phyloP scores from a whole-genome alignment of 2,113 vertebrate species.

The Chionis minor region DNA sequence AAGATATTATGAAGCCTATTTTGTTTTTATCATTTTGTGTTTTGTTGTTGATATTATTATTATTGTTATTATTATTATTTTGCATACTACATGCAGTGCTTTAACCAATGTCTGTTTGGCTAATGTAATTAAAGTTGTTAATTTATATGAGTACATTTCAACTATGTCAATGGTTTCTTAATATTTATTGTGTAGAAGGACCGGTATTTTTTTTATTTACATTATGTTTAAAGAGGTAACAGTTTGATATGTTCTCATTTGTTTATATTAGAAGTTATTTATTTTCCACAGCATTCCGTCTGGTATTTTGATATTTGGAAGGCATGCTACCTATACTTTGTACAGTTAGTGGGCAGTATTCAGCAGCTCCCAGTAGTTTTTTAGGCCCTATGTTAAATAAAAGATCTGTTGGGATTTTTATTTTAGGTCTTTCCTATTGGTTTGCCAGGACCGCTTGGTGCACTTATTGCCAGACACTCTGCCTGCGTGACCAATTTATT shows the following conservation, averaged over 20 bases:
- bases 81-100: constrained; percentile 82
- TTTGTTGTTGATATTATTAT: constrained; percentile 78
- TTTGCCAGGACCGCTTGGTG: constrained; percentile 68
- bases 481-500: constrained; percentile 62
- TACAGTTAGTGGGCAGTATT: constrained; percentile 85
- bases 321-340: constrained; percentile 85
- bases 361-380: constrained; percentile 81
- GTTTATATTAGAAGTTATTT: constrained; percentile 89
- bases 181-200: constrained; percentile 90
- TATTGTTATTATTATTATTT: constrained; percentile 73
- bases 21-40: constrained; percentile 76
- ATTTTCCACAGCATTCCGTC: constrained; percentile 85
- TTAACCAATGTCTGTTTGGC: constrained; percentile 84
- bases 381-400: constrained; percentile 79
- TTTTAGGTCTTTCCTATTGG: constrained; percentile 67
- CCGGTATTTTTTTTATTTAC: constrained; percentile 88
- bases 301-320: constrained; percentile 84
- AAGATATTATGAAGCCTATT: constrained; percentile 81
- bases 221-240: constrained; percentile 87
- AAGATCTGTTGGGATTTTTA: constrained; percentile 74
- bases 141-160: constrained; percentile 90
- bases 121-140: constrained; percentile 90
- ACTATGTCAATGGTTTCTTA: constrained; percentile 88
- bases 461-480: constrained; percentile 62
- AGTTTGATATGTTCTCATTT: constrained; percentile 85